A percentile compares a stretch with the other conserved stretches of the same genome.
Evolutionary conservation across 2,888 invertebrate genomes (phyloP).

Genomic region (Dasypolia templi): DNA sequence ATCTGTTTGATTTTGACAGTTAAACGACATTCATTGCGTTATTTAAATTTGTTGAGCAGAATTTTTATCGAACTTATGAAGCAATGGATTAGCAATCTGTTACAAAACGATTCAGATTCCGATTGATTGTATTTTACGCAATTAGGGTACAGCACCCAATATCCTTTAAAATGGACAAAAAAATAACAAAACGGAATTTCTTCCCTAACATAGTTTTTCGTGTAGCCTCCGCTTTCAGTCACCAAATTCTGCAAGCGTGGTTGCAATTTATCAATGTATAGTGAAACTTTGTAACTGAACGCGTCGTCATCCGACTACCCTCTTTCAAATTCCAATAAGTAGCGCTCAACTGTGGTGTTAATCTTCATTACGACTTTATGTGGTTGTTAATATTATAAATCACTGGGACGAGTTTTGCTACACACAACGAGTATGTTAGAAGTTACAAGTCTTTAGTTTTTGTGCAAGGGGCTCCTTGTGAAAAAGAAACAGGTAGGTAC

Average conservation of each 20-base stretch:
- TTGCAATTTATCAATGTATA: conserved; percentile 61
- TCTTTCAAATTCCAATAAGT: conserved; percentile 59
- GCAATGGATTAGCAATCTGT: too few species aligned
- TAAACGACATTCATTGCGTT: too few species aligned
- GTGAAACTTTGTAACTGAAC: conserved; percentile 49
- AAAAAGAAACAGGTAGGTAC: neutral
- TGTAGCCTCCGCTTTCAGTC: conserved; percentile 36
- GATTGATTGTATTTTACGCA: too few species aligned
- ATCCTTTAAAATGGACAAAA: too few species aligned
- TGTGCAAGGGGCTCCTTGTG: neutral
- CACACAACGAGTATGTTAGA: neutral
- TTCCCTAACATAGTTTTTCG: conserved; percentile 11
- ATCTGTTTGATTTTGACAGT: too few species aligned
- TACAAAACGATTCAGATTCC: too few species aligned
- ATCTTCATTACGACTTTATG: conserved; percentile 58
- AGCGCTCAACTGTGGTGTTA: conserved; percentile 49
- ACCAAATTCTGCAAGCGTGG: conserved; percentile 32
- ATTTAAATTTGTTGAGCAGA: too few species aligned
- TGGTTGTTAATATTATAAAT: conserved; percentile 55
- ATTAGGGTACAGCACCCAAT: too few species aligned
- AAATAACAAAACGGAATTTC: neutral
- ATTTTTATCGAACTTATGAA: too few species aligned
- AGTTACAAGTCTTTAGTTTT: neutral
- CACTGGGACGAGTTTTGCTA: conserved; percentile 20
- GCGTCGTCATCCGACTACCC: conserved; percentile 35